Evolutionary conservation across 1,140 invertebrate genomes (phyloP).

Genomic region (Bombus sylvicola): DNA sequence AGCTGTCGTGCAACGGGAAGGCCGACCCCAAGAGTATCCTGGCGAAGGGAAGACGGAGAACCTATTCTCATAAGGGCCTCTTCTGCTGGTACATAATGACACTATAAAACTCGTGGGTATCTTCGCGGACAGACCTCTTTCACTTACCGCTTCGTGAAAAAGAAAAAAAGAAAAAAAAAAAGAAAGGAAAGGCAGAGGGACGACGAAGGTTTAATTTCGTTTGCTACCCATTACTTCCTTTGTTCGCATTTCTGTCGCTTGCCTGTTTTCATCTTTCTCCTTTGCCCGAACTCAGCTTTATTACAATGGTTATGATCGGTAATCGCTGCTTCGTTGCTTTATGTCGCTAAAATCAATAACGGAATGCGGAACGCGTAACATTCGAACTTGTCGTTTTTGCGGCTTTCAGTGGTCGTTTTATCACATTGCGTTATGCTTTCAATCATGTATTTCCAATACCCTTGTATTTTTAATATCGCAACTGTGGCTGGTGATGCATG

Average conservation of each 20-base stretch:
- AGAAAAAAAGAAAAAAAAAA: neutral
- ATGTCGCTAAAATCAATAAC: neutral
- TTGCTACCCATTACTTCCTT: slow-evolving; percentile 42
- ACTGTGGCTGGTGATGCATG: neutral
- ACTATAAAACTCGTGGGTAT: slow-evolving; percentile 54
- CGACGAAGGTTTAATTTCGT: slow-evolving; percentile 50
- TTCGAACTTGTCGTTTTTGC: neutral
- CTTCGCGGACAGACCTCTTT: slow-evolving; percentile 36
- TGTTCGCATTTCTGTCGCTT: slow-evolving; percentile 14
- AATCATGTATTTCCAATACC: neutral
- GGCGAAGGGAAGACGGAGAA: slow-evolving; percentile 88
- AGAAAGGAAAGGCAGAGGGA: slow-evolving; percentile 1
- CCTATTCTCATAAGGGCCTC: slow-evolving; percentile 87
- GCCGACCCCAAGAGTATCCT: slow-evolving; percentile 87
- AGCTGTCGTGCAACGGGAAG: slow-evolving; percentile 90
- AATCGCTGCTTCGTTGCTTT: slow-evolving; percentile 13
- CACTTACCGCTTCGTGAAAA: slow-evolving; percentile 1
- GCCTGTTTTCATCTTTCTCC: neutral
- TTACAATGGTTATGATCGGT: slow-evolving; percentile 28
- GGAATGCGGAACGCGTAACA: neutral
- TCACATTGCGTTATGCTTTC: neutral
- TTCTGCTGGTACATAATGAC: slow-evolving; percentile 64
- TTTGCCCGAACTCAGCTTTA: neutral
- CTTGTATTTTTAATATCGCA: slow-evolving; percentile 27
- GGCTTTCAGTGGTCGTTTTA: neutral